These are phyloP conservation scores for Pseudachorutes palmiensis DNA, from an alignment of 1,140 invertebrate species.

Conservation along the genomic window DNA sequence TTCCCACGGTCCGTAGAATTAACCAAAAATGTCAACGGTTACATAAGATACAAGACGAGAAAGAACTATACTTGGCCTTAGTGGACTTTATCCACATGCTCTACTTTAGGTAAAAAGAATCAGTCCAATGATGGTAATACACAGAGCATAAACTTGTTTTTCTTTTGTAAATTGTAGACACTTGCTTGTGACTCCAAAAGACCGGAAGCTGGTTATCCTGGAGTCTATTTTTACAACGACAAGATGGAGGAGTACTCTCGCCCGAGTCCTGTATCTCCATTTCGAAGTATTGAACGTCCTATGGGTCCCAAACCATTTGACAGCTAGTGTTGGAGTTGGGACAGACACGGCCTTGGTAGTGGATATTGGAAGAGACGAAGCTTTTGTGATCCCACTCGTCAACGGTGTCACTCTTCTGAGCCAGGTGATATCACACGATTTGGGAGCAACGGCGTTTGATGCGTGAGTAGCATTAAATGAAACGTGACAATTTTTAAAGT, in stretches of 20 bases:
- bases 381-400: constrained; percentile 69
- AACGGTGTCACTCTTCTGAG: constrained; percentile 73
- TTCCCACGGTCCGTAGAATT: no score
- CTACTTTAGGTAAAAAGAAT: constrained; percentile 82
- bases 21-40: constrained; percentile 52
- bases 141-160: not conserved
- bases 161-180: constrained; percentile 59
- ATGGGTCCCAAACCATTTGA: constrained; percentile 68
- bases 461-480: no score
- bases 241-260: constrained; percentile 71
- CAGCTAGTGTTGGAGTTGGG: constrained; percentile 67
- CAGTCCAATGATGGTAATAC: constrained; percentile 9
- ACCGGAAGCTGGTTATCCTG: constrained; percentile 77
- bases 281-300: constrained; percentile 73
- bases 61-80: constrained; percentile 74
- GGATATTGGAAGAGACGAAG: constrained; percentile 78
- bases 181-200: constrained; percentile 83
- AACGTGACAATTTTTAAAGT: no score
- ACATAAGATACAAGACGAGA: constrained; percentile 59
- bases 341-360: constrained; percentile 69
- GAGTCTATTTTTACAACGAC: constrained; percentile 80
- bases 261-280: constrained; percentile 82
- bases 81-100: constrained; percentile 80
- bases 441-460: constrained; percentile 60
- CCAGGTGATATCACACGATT: constrained; percentile 65